phyloP scores from a whole-genome alignment of 2,113 vertebrate species.

The Lipotes vexillifer region DNA sequence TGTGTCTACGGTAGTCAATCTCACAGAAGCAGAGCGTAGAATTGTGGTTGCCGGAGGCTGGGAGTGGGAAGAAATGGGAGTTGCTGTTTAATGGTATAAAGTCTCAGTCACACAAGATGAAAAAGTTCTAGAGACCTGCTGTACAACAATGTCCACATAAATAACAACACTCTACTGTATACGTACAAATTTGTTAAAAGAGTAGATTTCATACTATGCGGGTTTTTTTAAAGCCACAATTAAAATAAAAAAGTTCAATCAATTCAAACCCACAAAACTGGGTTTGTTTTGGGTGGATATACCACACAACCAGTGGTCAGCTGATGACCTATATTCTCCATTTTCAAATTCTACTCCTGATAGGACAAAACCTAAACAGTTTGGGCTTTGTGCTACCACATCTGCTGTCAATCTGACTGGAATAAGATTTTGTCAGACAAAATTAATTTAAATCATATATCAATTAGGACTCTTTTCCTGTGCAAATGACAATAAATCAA shows the following conservation, averaged over 20 bases:
- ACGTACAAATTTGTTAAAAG: neutral
- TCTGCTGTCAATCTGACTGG: no score
- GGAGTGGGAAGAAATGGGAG: neutral
- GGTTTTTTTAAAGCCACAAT: neutral
- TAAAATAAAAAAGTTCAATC: neutral
- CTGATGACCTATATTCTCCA: neutral
- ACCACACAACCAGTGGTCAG: accelerated
- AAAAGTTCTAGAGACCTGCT: neutral
- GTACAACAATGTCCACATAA: neutral
- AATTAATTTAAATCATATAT: neutral
- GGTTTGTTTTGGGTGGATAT: neutral
- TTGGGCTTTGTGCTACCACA: no score
- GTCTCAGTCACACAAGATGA: neutral
- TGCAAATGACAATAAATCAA: neutral
- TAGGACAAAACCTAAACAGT: neutral
- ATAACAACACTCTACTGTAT: accelerated
- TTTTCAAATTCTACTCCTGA: neutral
- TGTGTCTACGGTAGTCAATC: neutral
- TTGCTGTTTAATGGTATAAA: neutral
- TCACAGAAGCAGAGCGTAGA: neutral
- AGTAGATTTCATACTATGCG: neutral
- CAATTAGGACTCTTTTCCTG: neutral
- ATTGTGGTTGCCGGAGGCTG: accelerated
- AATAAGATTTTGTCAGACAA: neutral
- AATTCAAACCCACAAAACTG: neutral